These are phyloP conservation scores for Phalanger gymnotis DNA, from an alignment of 2,797 vertebrate species.

Conservation along the genomic window DNA sequence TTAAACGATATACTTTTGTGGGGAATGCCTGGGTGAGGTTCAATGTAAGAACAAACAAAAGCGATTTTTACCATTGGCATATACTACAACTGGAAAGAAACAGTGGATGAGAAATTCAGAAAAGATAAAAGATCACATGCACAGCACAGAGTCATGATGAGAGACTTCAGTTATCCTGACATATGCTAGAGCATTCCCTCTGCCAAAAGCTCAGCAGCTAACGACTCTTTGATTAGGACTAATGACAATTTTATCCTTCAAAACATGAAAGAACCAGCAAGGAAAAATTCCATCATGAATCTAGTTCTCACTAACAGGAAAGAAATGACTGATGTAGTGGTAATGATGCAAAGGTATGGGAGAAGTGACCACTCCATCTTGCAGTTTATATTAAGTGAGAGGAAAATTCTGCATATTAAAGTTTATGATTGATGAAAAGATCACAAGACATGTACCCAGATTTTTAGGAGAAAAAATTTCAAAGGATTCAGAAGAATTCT, in stretches of 20 bases:
- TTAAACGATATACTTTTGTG: neutral
- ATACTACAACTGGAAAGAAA: neutral
- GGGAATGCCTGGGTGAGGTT: neutral
- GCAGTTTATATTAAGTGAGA: neutral
- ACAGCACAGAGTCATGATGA: neutral
- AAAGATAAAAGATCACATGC: neutral
- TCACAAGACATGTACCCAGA: neutral
- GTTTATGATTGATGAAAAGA: neutral
- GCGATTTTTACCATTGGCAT: neutral
- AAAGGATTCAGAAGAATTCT: neutral
- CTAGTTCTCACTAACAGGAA: neutral
- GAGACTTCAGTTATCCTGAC: neutral
- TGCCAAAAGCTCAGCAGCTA: neutral
- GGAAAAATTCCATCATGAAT: neutral
- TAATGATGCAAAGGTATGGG: neutral
- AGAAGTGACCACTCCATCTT: neutral
- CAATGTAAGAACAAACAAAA: neutral
- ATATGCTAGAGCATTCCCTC: neutral
- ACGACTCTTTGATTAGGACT: neutral
- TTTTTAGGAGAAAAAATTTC: neutral
- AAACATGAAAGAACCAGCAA: neutral
- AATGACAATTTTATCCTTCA: slow-evolving; percentile 3
- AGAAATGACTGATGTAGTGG: neutral
- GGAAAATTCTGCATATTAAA: neutral
- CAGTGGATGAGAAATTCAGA: neutral